A percentile compares a stretch with the other conserved stretches of the same genome.
Conservation (phyloP, 2,888 invertebrate species). For the Stenotaenia linearis region DNA sequence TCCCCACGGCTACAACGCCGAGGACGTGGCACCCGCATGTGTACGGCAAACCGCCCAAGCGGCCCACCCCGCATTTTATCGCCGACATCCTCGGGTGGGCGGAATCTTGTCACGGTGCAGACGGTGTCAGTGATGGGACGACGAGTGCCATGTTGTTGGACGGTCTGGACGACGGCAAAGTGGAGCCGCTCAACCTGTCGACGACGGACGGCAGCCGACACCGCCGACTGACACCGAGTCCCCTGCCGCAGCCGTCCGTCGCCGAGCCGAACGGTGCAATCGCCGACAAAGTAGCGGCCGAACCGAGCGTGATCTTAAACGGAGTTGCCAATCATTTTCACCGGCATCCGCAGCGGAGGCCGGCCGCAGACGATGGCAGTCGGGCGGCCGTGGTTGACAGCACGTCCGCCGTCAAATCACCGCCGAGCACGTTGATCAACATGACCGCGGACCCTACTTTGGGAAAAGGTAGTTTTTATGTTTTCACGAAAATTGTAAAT, state of each 20-base stretch:
- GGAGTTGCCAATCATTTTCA: neutral
- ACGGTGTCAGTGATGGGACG: neutral
- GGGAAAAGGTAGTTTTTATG: neutral
- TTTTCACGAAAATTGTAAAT: neutral
- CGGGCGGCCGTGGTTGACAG: neutral
- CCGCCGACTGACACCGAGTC: neutral
- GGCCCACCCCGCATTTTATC: constrained; percentile 80
- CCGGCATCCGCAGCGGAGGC: neutral
- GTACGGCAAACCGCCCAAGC: constrained; percentile 72
- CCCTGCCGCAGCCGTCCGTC: neutral
- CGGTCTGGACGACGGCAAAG: constrained; percentile 13
- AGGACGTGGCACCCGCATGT: constrained; percentile 82
- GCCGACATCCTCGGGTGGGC: constrained; percentile 73
- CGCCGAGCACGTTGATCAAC: neutral
- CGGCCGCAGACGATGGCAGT: neutral
- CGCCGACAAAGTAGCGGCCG: neutral
- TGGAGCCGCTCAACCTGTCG: constrained; percentile 31
- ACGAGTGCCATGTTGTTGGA: neutral
- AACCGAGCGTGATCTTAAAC: neutral
- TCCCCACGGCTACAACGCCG: constrained; percentile 33
- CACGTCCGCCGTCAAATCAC: neutral
- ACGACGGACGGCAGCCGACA: constrained; percentile 27
- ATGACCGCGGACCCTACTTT: neutral
- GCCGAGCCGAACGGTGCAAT: neutral
- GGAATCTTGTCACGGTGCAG: neutral